phyloP scores from a whole-genome alignment of 2,113 vertebrate species.

The Pungitius pungitius region DNA sequence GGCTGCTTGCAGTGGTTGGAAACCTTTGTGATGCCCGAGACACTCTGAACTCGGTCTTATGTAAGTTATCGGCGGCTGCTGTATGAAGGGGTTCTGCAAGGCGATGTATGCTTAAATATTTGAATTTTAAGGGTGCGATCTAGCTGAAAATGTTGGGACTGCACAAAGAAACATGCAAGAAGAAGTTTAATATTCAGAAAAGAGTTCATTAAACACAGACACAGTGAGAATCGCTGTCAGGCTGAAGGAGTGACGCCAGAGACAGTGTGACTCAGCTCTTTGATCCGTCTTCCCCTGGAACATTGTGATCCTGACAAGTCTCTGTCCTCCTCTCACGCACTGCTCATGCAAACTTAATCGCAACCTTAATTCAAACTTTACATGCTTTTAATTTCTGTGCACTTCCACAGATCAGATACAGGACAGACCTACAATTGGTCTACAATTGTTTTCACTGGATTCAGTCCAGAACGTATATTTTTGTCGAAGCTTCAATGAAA shows the following conservation, averaged over 20 bases:
- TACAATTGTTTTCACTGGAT: not conserved
- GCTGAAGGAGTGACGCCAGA: constrained; percentile 4
- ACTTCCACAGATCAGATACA: not conserved
- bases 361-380: not conserved
- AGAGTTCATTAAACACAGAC: not conserved
- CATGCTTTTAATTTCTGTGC: constrained; percentile 1
- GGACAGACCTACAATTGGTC: not conserved
- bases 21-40: not conserved
- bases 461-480: not conserved
- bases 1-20: not conserved
- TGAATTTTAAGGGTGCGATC: not conserved
- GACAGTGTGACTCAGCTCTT: constrained; percentile 13
- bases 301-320: constrained; percentile 9
- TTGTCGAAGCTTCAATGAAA: constrained; percentile 12
- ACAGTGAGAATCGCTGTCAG: constrained; percentile 1
- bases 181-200: not conserved
- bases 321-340: constrained; percentile 22
- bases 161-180: not conserved
- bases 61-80: not conserved
- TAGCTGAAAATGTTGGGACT: not conserved
- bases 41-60: constrained; percentile 19
- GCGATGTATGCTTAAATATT: constrained; percentile 7
- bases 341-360: constrained; percentile 21
- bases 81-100: not conserved
- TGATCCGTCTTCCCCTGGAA: constrained; percentile 11